Evolutionary conservation across 2,888 invertebrate genomes (phyloP).

Genomic region (Drosophila prostipennis): DNA sequence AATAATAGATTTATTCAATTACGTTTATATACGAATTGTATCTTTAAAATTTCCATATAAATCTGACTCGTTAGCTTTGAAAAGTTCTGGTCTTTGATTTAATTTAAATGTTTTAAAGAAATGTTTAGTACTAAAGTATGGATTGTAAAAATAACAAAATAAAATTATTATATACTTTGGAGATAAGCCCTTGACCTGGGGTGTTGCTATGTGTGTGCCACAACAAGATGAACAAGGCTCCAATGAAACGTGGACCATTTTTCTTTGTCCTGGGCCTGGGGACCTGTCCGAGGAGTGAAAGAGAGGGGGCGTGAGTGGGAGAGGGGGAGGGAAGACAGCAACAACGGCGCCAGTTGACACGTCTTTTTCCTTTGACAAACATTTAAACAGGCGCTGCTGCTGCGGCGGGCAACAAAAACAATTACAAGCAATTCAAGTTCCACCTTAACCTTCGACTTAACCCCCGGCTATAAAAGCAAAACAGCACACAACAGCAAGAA

Average conservation of each 20-base stretch:
- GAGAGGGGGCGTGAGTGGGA: constrained; percentile 1
- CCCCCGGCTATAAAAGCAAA: constrained; percentile 9
- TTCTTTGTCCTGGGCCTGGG: constrained; percentile 56
- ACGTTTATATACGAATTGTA: no score
- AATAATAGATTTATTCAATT: no score
- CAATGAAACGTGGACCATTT: constrained; percentile 69
- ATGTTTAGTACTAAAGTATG: no score
- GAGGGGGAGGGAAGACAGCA: constrained; percentile 7
- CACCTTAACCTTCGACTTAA: constrained; percentile 53
- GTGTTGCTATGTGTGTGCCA: constrained; percentile 6
- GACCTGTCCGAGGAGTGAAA: constrained; percentile 25
- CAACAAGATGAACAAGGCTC: constrained; percentile 25
- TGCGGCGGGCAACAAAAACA: constrained; percentile 36
- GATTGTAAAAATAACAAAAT: no score
- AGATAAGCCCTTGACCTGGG: not conserved
- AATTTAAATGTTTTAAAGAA: no score
- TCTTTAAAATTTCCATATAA: no score
- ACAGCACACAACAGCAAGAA: not conserved
- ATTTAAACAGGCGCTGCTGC: constrained; percentile 55
- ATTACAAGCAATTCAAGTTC: constrained; percentile 45
- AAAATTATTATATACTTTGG: no score
- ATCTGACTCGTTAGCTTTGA: no score
- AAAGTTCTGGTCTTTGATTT: no score
- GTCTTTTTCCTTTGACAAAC: constrained; percentile 70
- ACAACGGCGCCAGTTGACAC: constrained; percentile 59